Evolutionary conservation across 2,888 invertebrate species (phyloP).

Genomic region (Myopa tessellatipennis): DNA sequence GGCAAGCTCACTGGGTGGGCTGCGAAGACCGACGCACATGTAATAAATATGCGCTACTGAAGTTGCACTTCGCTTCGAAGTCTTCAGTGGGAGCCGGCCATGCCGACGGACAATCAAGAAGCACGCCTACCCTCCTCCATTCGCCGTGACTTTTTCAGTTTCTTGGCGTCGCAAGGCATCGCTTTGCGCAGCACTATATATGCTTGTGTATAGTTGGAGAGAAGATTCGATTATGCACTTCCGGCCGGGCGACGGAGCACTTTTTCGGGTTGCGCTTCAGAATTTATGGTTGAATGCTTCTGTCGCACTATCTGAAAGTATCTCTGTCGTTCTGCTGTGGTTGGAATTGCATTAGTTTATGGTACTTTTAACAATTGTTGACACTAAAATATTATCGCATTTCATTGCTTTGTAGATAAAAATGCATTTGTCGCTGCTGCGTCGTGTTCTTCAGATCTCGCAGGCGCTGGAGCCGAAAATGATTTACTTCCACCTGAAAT

Average conservation of each 20-base stretch:
- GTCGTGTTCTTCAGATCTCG: conserved; percentile 20
- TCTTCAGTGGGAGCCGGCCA: conserved; percentile 7
- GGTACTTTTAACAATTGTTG: conserved; percentile 65
- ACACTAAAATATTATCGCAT: conserved; percentile 65
- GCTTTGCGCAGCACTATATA: conserved; percentile 6
- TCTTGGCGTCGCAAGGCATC: conserved; percentile 3
- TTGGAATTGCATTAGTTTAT: conserved; percentile 59
- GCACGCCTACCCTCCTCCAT: neutral
- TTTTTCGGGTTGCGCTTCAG: conserved; percentile 40
- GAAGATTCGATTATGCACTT: conserved; percentile 42
- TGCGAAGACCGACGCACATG: conserved; percentile 23
- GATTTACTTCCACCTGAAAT: conserved; percentile 61
- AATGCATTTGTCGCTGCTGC: conserved; percentile 57
- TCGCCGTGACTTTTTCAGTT: conserved; percentile 19
- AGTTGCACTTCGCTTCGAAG: conserved; percentile 18
- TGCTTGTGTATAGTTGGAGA: conserved; percentile 21
- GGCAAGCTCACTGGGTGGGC: neutral
- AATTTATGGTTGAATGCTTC: conserved; percentile 46
- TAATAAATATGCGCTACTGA: conserved; percentile 27
- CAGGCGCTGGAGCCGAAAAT: conserved; percentile 48
- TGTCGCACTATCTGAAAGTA: conserved; percentile 36
- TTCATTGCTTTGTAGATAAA: conserved; percentile 62
- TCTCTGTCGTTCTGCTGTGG: conserved; percentile 34
- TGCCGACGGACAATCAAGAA: neutral
- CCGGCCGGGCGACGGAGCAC: conserved; percentile 23